Evolutionary conservation across 2,888 invertebrate genomes (phyloP).

Genomic region (Criorhina ranunculi): DNA sequence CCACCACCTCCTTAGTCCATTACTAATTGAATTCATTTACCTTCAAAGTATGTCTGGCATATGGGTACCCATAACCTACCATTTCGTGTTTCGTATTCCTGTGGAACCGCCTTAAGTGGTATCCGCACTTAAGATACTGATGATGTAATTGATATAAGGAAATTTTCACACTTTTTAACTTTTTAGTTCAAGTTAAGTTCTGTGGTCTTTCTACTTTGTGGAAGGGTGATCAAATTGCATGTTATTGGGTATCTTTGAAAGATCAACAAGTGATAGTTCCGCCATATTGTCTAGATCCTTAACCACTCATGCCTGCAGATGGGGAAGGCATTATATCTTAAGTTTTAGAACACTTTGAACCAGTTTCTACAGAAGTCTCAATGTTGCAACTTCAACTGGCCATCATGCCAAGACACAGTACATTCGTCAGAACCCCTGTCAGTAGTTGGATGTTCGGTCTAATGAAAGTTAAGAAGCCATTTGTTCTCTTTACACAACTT

Average conservation of each 20-base stretch:
- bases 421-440: too few relatives aligned
- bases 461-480: too few relatives aligned
- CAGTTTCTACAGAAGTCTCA: too few relatives aligned
- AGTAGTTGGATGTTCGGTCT: too few relatives aligned
- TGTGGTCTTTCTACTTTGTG: background rate
- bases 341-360: too few relatives aligned
- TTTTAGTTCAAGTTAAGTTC: constrained; percentile 4
- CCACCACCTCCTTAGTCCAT: constrained; percentile 29
- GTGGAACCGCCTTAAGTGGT: constrained; percentile 54
- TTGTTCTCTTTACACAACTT: too few relatives aligned
- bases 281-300: too few relatives aligned
- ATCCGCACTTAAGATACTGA: constrained; percentile 63
- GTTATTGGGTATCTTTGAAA: background rate
- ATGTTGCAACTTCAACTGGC: too few relatives aligned
- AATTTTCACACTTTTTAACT: constrained; percentile 52
- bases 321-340: too few relatives aligned
- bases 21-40: constrained; percentile 70
- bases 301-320: too few relatives aligned
- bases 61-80: constrained; percentile 14
- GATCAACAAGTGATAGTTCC: too few relatives aligned
- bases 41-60: constrained; percentile 46
- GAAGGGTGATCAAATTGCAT: constrained; percentile 4
- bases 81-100: background rate
- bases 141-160: constrained; percentile 48
- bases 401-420: too few relatives aligned